These are phyloP conservation scores for Drosophila mayaguana DNA, from an alignment of 2,888 invertebrate species.

Conservation along the genomic window DNA sequence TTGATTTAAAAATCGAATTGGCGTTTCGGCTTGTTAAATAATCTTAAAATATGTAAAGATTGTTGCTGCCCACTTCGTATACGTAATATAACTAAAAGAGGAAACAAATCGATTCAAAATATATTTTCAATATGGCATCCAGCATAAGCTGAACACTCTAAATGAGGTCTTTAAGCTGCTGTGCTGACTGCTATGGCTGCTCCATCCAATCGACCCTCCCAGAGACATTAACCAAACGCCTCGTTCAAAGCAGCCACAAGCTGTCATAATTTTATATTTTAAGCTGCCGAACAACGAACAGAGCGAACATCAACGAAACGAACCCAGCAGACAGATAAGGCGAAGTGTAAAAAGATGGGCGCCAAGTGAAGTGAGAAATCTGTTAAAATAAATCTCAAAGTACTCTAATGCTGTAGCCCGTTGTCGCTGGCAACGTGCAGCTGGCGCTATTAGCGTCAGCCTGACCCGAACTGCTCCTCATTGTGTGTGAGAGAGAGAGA, in stretches of 20 bases:
- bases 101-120: neutral
- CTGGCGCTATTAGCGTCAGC: constrained; percentile 74
- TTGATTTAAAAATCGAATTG: too few relatives aligned
- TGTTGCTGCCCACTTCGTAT: neutral
- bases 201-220: neutral
- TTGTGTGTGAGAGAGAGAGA: neutral
- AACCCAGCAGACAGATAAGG: constrained; percentile 35
- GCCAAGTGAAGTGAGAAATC: constrained; percentile 43
- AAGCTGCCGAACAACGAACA: constrained; percentile 45
- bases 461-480: constrained; percentile 35
- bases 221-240: constrained; percentile 25
- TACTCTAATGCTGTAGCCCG: constrained; percentile 68
- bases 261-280: constrained; percentile 76
- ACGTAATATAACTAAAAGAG: neutral
- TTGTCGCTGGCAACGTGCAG: constrained; percentile 76
- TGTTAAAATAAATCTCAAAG: constrained; percentile 72
- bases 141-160: constrained; percentile 7
- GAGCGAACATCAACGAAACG: constrained; percentile 18
- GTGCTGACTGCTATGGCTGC: neutral
- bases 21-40: neutral
- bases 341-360: constrained; percentile 10
- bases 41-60: neutral
- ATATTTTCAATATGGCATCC: constrained; percentile 7
- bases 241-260: constrained; percentile 58
- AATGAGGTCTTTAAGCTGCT: constrained; percentile 17